Base-by-base conservation (phyloP, 2,113 vertebrate genomes). In the Cinclus mexicanus region DNA sequence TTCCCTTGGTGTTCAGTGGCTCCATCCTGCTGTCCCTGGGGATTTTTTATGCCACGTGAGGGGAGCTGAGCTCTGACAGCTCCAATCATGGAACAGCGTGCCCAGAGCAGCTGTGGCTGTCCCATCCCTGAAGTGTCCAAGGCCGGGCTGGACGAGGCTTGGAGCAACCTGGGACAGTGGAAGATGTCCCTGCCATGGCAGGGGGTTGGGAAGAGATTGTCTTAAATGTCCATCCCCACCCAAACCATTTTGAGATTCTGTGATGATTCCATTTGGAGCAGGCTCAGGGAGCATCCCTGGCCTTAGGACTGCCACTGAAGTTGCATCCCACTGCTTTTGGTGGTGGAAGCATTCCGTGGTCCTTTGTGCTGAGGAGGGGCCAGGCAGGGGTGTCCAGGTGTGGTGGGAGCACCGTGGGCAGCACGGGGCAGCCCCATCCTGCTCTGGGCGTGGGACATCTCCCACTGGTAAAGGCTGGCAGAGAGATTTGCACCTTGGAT, bases 41-140 rank as follows among this genome's bases (percentile, higher is more conserved):
- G 7, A 0, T 41, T 11, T 63, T 42, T 65, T 31, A 5, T 59
- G 63, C 18, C 63, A 7, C 9, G 11, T 26, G 37, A 23, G 37
- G 18, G 17, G 16, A 86, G 75, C 63, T 39, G 14, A 74, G 17
- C 49, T 60, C 26, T 74, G 41, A 44, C 3, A 22, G 37, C 65
- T 29, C 7, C 52, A 25, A 1, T 21, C 44, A 7, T 53, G n/a
- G 53, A 0, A 25, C 53, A 29, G 52, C 23, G 0, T 82, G 33
- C 50, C 59, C 59, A 37, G 19, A 52, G 52, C 0, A 52, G 69
- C 60, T 65, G 31, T 12, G 25, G 31, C 49, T 71, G 65, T 25
- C 13, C 65, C 29, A 33, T 23, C 33, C 22, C 55, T 60, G 28
- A 3, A 52, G 33, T 81, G 60, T 3, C 44, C 60, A 9, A 52